phyloP scores from a whole-genome alignment of 1,140 invertebrate species.

The Armadillidium nasatum region DNA sequence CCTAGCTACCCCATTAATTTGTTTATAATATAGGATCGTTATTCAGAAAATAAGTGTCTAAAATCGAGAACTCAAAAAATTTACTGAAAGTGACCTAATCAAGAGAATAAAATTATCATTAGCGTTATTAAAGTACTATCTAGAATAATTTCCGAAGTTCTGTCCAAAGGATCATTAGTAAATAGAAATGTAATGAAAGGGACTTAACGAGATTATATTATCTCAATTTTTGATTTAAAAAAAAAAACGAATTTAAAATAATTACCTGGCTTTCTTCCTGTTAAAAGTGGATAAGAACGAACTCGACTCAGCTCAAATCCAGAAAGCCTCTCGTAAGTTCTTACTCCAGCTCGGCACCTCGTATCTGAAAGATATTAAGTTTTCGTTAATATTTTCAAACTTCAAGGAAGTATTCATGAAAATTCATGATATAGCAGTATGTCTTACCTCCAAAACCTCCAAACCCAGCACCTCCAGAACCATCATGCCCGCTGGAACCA shows the following conservation, averaged over 20 bases:
- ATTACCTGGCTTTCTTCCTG: slow-evolving; percentile 45
- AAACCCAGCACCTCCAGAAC: slow-evolving; percentile 71
- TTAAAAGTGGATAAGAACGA: slow-evolving; percentile 48
- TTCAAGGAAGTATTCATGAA: not conserved
- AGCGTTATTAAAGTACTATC: too few relatives aligned
- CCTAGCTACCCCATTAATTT: too few relatives aligned
- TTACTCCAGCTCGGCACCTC: slow-evolving; percentile 47
- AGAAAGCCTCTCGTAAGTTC: slow-evolving; percentile 52
- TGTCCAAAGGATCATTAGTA: too few relatives aligned
- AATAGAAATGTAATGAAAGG: too few relatives aligned
- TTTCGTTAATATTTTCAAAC: not conserved
- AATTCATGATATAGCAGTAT: not conserved
- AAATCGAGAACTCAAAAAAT: too few relatives aligned
- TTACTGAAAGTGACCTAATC: too few relatives aligned
- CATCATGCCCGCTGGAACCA: slow-evolving; percentile 1
- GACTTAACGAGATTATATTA: too few relatives aligned
- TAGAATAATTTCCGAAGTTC: too few relatives aligned
- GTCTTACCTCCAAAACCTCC: slow-evolving; percentile 61
- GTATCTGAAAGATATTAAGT: slow-evolving; percentile 28
- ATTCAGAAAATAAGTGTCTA: too few relatives aligned
- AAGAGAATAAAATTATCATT: too few relatives aligned
- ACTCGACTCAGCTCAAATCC: slow-evolving; percentile 51
- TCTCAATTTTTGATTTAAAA: too few relatives aligned
- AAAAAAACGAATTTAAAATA: not conserved
- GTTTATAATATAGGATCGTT: too few relatives aligned